Evolutionary conservation across 2,113 vertebrate species (phyloP), one percentile per base, ranked within the genome.

Genomic region (Colistium nudipinnis): DNA sequence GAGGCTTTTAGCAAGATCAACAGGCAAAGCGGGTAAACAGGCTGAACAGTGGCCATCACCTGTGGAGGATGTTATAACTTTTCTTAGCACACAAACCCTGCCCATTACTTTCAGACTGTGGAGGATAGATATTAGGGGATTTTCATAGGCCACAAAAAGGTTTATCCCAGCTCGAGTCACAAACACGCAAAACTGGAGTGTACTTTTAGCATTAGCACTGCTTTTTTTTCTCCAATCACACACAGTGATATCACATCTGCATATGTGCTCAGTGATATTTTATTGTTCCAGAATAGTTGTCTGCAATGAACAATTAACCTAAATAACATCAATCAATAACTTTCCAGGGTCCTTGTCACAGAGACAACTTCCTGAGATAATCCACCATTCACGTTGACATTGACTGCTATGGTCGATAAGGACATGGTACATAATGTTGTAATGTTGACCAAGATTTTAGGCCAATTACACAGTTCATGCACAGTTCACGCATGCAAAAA

Each of bases 1-100:
- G 68, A 87, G 81, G 78, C 91, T 91, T 87, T 89, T 88, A 89
- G 70, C 78, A 90, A 62, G 87, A 89, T 86, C 92, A 91, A 92
- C 89, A 91, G 83, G 33, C 63, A 78, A 62, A 66, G 20, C 36
- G 35, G 82, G 87, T 86, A 91, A 93, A 92, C 89, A 92, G 76
- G 81, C 43, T 27, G 3, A 66, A 83, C 86, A 81, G 85, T 83
- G 62, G 76, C 79, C 16, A 44, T 85, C 54, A 67, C 81, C 74
- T 87, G 77, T 62, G 62, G 74, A 81, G 83, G 85, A 86, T 79
- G 70, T 86, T 74, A 76, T 19, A 67, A 75, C 81, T 83, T 76
- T 57, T 39, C 49, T 38, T 1, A 4, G 27, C 45, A 78, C 61
- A 79, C 69, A 66, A 49, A 25, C 8, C 70, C 73, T 43, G 41